Conservation (phyloP, 2,797 vertebrate species). For the Arctocebus calabarensis region DNA sequence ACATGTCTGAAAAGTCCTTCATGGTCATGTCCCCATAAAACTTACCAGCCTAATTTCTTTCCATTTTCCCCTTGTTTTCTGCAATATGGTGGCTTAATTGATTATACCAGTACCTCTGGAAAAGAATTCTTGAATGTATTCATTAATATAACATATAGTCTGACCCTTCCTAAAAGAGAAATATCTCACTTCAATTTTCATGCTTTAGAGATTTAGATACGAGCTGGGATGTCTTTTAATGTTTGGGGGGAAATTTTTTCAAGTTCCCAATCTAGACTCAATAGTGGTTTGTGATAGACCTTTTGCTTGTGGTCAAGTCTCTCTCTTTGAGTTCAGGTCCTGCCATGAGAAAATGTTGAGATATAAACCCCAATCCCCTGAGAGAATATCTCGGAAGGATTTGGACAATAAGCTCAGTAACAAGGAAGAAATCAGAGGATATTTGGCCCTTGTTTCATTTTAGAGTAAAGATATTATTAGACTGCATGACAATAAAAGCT, state of each 20-base stretch:
- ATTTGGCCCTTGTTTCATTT: not conserved
- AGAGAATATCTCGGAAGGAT: not conserved
- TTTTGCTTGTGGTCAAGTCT: slow-evolving; percentile 34
- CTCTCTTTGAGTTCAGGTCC: not conserved
- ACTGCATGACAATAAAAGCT: not conserved
- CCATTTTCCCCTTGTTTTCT: not conserved
- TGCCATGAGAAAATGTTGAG: not conserved
- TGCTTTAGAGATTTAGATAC: slow-evolving; percentile 42
- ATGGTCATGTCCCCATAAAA: not conserved
- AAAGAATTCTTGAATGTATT: not conserved
- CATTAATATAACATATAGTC: slow-evolving; percentile 1
- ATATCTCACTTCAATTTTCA: not conserved
- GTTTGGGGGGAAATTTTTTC: not conserved
- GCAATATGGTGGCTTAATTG: not conserved
- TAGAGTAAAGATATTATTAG: not conserved
- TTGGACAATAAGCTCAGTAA: not conserved
- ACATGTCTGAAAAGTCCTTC: not conserved
- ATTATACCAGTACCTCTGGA: not conserved
- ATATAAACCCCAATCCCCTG: not conserved
- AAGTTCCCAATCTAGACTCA: not conserved
- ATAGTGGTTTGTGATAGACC: not conserved
- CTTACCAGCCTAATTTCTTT: not conserved
- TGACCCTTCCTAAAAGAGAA: slow-evolving; percentile 27
- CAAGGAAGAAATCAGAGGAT: not conserved
- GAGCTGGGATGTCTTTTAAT: not conserved